Conservation (phyloP, 2,797 vertebrate genomes). For the Centroberyx gerrardi region DNA sequence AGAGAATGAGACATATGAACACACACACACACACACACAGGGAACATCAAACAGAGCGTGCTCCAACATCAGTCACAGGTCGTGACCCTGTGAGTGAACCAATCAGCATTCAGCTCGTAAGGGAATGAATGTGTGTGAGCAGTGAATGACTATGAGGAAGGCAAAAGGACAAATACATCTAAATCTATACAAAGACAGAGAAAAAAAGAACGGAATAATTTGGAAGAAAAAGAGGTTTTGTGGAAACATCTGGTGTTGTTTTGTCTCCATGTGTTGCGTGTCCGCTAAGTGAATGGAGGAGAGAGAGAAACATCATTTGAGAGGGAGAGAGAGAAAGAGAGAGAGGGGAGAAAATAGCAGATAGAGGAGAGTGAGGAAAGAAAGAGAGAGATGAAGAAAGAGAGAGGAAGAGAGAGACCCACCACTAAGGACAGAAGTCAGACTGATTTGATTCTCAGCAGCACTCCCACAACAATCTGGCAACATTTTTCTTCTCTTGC, state of each 20-base stretch:
- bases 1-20: not conserved
- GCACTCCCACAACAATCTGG: slow-evolving; percentile 3
- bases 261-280: slow-evolving; percentile 34
- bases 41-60: not conserved
- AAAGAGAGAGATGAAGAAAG: not conserved
- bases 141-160: not conserved
- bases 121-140: slow-evolving; percentile 5
- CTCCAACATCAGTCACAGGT: not conserved
- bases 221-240: not conserved
- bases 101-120: slow-evolving; percentile 1
- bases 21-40: slow-evolving; percentile 4
- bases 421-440: slow-evolving; percentile 18
- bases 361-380: slow-evolving; percentile 1
- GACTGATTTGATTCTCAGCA: not conserved
- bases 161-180: not conserved
- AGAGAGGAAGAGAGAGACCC: not conserved
- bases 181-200: slow-evolving; percentile 1
- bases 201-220: not conserved
- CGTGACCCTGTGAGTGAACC: not conserved
- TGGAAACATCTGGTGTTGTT: slow-evolving; percentile 44
- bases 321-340: not conserved
- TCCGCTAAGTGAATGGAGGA: slow-evolving; percentile 10
- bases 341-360: not conserved
- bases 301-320: not conserved
- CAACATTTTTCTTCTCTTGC: not conserved